Evolutionary conservation across 2,113 vertebrate genomes (phyloP), one percentile per base, ranked within the genome.

Genomic region (Phyllopteryx taeniolatus): DNA sequence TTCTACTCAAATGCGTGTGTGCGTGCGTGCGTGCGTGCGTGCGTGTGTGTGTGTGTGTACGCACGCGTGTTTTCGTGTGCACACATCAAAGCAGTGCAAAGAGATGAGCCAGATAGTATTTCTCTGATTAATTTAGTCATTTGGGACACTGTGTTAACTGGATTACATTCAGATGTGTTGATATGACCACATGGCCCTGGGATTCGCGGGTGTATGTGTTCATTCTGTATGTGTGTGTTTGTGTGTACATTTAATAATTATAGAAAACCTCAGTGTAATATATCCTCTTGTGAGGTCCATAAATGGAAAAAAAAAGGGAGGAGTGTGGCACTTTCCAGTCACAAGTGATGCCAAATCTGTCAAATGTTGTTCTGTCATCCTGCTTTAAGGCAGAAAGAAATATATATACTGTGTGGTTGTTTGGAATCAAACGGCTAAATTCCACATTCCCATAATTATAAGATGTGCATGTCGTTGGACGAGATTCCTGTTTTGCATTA

Each of bases 41-140:
- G 35, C 64, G 19, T 82, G 33, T 69, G 4, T 77, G 44, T 85
- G 80, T 83, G 75, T 64, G 65, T 35, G 39, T 70, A 64, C 43
- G 56, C 51, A 51, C 68, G 39, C 74, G 17, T 81, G 27, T 75
- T 2, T 77, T 56, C 73, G 80, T 42, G 74, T 47, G 57, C 59
- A 51, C 80, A 87, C 86, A 84, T 91, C 89, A 90, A 90, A 91
- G 88, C 76, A 72, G 72, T 56, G 61, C 73, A 79, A 79, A 82
- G 74, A 86, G 89, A 91, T 90, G 81, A 72, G 71, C 74, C 78
- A 72, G 90, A 91, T 91, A 90, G 75, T 79, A 77, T 89, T 88
- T 79, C 84, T 89, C 81, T 91, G 90, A 91, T 91, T 91, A 90
- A 91, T 91, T 90, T 89, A 88, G 90, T 89, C 89, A 91, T 90